Evolutionary conservation across 2,113 vertebrate species (phyloP).

Genomic region (Uropsilus gracilis): DNA sequence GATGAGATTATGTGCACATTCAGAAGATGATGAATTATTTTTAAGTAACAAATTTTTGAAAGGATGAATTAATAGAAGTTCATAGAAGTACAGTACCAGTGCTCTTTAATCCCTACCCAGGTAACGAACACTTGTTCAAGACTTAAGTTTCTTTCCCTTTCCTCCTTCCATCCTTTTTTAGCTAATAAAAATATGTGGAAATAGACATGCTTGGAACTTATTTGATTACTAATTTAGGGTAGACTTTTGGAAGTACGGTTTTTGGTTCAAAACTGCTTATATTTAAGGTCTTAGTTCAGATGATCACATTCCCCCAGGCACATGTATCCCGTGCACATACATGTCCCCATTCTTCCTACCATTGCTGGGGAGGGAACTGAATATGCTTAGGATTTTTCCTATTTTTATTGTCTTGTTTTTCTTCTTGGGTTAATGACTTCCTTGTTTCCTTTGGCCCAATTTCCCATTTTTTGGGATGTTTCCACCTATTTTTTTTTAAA

Average conservation of each 20-base stretch:
- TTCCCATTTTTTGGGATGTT: conserved; percentile 22
- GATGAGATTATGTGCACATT: neutral
- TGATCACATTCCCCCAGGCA: neutral
- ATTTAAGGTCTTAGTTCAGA: neutral
- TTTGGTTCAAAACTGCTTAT: neutral
- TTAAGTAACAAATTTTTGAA: neutral
- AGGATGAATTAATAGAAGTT: neutral
- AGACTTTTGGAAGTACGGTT: neutral
- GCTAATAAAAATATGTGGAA: neutral
- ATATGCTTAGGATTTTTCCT: neutral
- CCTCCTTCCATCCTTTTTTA: neutral
- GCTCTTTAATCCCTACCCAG: neutral
- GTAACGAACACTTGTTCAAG: neutral
- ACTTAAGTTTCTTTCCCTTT: neutral
- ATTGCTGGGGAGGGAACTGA: too few relatives aligned
- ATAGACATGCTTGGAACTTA: neutral
- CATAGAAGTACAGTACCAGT: neutral
- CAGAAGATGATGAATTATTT: neutral
- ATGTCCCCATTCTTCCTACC: neutral
- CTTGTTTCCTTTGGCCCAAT: conserved; percentile 3
- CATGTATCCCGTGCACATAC: neutral
- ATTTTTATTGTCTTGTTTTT: conserved; percentile 29
- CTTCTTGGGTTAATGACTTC: neutral
- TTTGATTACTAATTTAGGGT: neutral
- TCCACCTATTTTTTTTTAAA: neutral